Evolutionary conservation across 2,113 vertebrate genomes (phyloP), one percentile per base, ranked within the genome.

Genomic region (Tautogolabrus adspersus): DNA sequence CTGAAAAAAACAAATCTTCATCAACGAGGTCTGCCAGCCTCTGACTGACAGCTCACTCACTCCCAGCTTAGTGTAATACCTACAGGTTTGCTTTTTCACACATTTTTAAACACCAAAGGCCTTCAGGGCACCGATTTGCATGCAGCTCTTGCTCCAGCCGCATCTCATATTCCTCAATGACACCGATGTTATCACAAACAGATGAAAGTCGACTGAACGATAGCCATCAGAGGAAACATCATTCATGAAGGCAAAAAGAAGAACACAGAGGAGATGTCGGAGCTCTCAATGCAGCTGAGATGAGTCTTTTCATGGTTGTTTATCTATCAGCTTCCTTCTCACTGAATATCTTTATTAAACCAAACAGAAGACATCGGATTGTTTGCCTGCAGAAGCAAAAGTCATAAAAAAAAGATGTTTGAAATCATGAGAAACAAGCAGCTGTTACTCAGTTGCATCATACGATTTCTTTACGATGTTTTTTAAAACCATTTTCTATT

Each of bases 11-110:
- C 38, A 87, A 79, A 86, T 40, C 73, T 71, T 42, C 62, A 59
- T 68, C 59, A 64, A 71, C 26, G 37, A 0, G 30, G 73, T 70
- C 65, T 79, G 82, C 72, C 81, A 75, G 74, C 8, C 66, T 51
- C 52, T 80, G 85, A 90, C 79, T 80, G 84, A 89, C 88, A 85
- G 82, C 63, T 86, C 84, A 63, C 86, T 85, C 18, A 83, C 84
- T 83, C 75, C 61, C 69, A 82, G 84, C 72, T 84, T 55, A 77
- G 77, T 61, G 67, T 79, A 77, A 88, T 66, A 62, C 30, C 69
- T 26, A 77, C 81, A 55, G 79, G 66, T 77, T 85, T 77, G 40
- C 63, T 75, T 79, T 77, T 66, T 18, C 64, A 78, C 62, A 88
- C 66, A 1, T 68, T 63, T 73, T 67, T 65, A 72, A 87, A 86